Percentiles rank a stretch among this genome's conserved stretches.
phyloP scores from a whole-genome alignment of 92 coral and sea anemone genomes.

The Siderastrea siderea region DNA sequence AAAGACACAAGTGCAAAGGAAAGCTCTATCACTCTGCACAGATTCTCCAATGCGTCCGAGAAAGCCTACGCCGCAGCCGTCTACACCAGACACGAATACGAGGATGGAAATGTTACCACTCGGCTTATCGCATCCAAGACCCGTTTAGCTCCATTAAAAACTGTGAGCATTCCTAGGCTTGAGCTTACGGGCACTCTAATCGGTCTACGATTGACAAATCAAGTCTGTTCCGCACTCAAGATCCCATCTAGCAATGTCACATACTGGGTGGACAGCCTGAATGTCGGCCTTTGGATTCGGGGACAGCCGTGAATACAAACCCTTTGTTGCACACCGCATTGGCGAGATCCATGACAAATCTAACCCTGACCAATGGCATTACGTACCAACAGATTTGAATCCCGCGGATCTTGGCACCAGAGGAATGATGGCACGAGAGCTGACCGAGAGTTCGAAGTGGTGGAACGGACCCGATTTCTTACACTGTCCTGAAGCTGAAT shows the following conservation, averaged over 20 bases:
- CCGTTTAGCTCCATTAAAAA: too few relatives aligned
- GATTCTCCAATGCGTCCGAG: too few relatives aligned
- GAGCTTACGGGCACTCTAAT: too few relatives aligned
- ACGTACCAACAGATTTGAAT: slow-evolving; percentile 63
- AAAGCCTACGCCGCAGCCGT: too few relatives aligned
- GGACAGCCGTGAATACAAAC: slow-evolving; percentile 66
- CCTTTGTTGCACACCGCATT: slow-evolving; percentile 75
- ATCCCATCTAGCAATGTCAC: too few relatives aligned
- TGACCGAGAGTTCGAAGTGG: slow-evolving; percentile 24
- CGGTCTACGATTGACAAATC: too few relatives aligned
- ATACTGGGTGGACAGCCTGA: slow-evolving; percentile 73
- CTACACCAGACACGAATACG: too few relatives aligned
- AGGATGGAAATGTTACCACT: too few relatives aligned
- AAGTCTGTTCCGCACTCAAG: too few relatives aligned
- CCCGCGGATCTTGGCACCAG: slow-evolving; percentile 71
- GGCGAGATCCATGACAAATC: slow-evolving; percentile 70
- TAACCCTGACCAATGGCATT: slow-evolving; percentile 73
- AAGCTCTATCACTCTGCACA: too few relatives aligned
- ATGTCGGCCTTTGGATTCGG: slow-evolving; percentile 63
- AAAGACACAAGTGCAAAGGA: too few relatives aligned
- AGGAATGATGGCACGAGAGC: slow-evolving; percentile 33
- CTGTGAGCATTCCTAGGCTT: slow-evolving; percentile 30
- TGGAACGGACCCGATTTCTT: slow-evolving; percentile 16
- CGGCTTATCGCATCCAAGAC: too few relatives aligned
- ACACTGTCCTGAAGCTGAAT: neutral